phyloP scores from a whole-genome alignment of 2,113 vertebrate genomes.

The Lophotis ruficrista region DNA sequence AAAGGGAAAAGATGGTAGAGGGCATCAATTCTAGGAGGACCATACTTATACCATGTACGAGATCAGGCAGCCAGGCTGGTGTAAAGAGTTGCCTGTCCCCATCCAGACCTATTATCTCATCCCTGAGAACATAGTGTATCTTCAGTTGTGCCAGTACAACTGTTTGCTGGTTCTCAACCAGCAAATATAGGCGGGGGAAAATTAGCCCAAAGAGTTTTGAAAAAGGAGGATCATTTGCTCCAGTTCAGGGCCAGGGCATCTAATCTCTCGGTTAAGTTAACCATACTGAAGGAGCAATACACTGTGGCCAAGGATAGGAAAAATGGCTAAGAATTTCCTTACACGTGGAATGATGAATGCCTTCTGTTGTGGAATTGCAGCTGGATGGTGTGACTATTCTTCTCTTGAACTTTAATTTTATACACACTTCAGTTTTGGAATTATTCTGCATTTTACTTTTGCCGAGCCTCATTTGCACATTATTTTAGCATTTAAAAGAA shows the following conservation, averaged over 20 bases:
- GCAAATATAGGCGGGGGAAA: neutral
- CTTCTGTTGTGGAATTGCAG: conserved; percentile 6
- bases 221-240: neutral
- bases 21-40: neutral
- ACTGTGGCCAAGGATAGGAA: neutral
- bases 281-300: neutral
- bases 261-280: neutral
- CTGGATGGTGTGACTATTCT: neutral
- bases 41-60: fast-evolving
- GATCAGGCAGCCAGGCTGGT: neutral
- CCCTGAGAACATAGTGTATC: neutral
- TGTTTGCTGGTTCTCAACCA: neutral
- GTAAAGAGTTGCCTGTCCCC: neutral
- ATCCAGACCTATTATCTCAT: neutral
- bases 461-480: neutral
- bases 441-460: conserved; percentile 14
- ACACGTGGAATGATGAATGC: neutral
- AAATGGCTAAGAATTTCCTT: neutral
- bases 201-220: neutral
- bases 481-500: conserved; percentile 40
- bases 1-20: neutral
- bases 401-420: conserved; percentile 28
- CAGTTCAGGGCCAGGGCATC: neutral
- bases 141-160: neutral
- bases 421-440: neutral